These are phyloP conservation scores for Tethya wilhelma DNA, from an alignment of 37 sponge, comb jelly and placozoan species.

Conservation along the genomic window DNA sequence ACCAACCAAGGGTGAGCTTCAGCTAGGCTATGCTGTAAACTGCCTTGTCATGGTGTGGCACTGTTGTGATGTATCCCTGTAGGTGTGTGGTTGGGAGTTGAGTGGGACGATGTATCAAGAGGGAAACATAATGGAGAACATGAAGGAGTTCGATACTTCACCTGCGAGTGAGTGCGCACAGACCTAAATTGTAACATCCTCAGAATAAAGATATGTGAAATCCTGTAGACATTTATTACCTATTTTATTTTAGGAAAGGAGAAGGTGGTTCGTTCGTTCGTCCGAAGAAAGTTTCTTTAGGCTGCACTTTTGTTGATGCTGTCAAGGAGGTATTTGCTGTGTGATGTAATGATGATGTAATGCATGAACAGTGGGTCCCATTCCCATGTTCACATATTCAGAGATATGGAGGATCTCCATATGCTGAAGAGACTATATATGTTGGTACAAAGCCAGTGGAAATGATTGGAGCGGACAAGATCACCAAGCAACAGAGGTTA, in stretches of 20 bases:
- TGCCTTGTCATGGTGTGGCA: neutral
- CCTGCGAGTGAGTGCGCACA: constrained; percentile 82
- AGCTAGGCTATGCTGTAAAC: no score
- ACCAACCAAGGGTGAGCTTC: constrained; percentile 63
- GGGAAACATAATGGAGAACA: constrained; percentile 92
- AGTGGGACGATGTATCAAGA: constrained; percentile 91
- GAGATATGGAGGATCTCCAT: constrained; percentile 8
- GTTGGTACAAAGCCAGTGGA: constrained; percentile 59
- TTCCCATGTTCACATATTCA: neutral
- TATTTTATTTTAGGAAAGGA: constrained; percentile 1
- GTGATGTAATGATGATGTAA: neutral
- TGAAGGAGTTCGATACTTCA: constrained; percentile 86
- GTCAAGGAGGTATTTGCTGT: constrained; percentile 36
- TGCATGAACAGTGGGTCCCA: neutral
- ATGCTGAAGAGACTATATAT: constrained; percentile 34
- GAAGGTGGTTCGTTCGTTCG: constrained; percentile 87
- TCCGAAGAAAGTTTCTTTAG: constrained; percentile 65
- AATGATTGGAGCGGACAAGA: constrained; percentile 70
- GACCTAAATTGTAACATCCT: neutral
- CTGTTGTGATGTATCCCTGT: neutral
- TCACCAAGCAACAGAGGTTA: constrained; percentile 64
- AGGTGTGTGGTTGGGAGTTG: constrained; percentile 95
- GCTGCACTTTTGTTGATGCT: constrained; percentile 67
- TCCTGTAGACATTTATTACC: no score
- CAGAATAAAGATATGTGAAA: no score